Evolutionary conservation across 2,888 invertebrate species (phyloP).

Genomic region (Ferdinandea cuprea): DNA sequence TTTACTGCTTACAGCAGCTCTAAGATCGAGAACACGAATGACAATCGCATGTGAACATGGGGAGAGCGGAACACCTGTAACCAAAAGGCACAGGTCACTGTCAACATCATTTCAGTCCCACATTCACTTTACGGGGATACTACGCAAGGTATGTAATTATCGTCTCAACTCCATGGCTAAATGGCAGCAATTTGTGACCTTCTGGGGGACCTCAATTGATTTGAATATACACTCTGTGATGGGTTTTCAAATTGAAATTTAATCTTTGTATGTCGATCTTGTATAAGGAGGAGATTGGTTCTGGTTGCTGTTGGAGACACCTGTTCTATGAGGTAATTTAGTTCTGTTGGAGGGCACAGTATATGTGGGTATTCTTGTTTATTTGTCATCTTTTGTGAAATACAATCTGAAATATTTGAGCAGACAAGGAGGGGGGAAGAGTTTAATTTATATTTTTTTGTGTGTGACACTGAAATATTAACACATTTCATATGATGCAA

Average conservation of each 20-base stretch:
- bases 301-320: slow-evolving; percentile 52
- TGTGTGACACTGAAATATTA: not conserved
- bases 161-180: slow-evolving; percentile 68
- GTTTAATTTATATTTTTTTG: not conserved
- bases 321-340: slow-evolving; percentile 60
- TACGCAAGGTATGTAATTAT: slow-evolving; percentile 65
- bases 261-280: slow-evolving; percentile 67
- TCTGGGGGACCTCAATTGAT: slow-evolving; percentile 65
- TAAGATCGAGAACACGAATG: slow-evolving; percentile 46
- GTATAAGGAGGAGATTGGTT: slow-evolving; percentile 50
- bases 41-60: slow-evolving; percentile 47
- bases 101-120: slow-evolving; percentile 66
- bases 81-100: slow-evolving; percentile 74
- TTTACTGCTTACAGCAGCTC: not conserved
- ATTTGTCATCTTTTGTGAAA: slow-evolving; percentile 28
- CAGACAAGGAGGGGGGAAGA: not conserved
- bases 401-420: slow-evolving; percentile 1
- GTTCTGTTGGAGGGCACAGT: slow-evolving; percentile 37
- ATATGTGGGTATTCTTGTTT: slow-evolving; percentile 2
- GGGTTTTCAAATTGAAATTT: slow-evolving; percentile 62
- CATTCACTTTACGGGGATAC: slow-evolving; percentile 53
- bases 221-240: slow-evolving; percentile 55
- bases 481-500: not conserved
- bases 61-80: slow-evolving; percentile 69
- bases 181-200: slow-evolving; percentile 72